Base-by-base conservation (phyloP, 2,888 invertebrate species). In the Netelia melanura region DNA sequence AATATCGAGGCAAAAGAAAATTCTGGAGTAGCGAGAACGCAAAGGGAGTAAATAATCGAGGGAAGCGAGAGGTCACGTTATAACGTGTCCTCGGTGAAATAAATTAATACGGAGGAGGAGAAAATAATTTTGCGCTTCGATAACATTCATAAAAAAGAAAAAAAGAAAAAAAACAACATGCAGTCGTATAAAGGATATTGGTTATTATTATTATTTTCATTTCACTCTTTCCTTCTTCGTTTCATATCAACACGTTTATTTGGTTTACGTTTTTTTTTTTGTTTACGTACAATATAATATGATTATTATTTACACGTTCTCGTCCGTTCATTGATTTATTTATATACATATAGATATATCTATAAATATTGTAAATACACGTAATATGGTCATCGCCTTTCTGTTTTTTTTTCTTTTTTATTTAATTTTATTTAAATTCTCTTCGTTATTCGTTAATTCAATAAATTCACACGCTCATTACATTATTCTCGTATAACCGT, bases 331-430 rank as follows among this genome's bases (percentile, higher is more conserved):
- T 86, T 86, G 86, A 88, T 86, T 88, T 88, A 90, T 90, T 88
- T 90, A 89, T 90, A 89, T 89, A 89, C 87, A 88, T 89, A 58
- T 21, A 56, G 10, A 89, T 89, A 90, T 89, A 89, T 90, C 90
- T 90, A 89, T 91, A 88, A 90, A 90, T 91, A 91, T 91, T 88
- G 90, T 91, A 90, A 89, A 91, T 91, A 91, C 91, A 91, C 90
- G 89, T 91, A 90, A 88, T 89, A 92, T 92, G 92, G 91, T 91
- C 91, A 89, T 91, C 89, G 89, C 84, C 87, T 88, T 81, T 86
- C 83, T 81, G 76, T 81, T 67, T 52, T 80, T 75, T 74, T 21
- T 38, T 23, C 38, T 52, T 44, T 84, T 58, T 44, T 72, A 58
- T 64, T 76, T 67, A 56, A 56, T 68, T 56, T 68, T 38, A 17